Percentiles rank a stretch among this genome's conserved stretches.
phyloP scores from a whole-genome alignment of 2,797 vertebrate genomes.

The Schizothorax lantsangensis region DNA sequence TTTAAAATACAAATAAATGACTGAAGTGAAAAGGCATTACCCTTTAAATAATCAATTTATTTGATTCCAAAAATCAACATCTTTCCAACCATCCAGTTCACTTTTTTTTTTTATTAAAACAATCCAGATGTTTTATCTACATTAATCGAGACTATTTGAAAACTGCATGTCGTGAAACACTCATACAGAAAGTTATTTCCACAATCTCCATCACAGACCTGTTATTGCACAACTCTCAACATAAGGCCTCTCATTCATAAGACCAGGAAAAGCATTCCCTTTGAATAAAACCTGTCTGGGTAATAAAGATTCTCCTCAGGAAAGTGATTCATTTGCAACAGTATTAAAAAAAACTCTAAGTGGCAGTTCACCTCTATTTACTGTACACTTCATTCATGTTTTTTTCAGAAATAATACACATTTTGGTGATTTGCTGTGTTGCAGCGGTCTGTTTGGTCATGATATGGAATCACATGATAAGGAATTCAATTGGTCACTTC shows the following conservation, averaged over 20 bases:
- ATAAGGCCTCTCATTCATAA: constrained; percentile 76
- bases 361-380: constrained; percentile 32
- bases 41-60: constrained; percentile 45
- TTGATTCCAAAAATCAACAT: constrained; percentile 33
- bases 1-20: background rate
- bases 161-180: constrained; percentile 53
- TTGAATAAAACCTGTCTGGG: constrained; percentile 37
- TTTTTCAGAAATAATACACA: constrained; percentile 47
- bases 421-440: constrained; percentile 39
- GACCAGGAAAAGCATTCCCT: constrained; percentile 52
- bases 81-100: constrained; percentile 26
- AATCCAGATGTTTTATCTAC: constrained; percentile 29
- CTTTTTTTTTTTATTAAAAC: constrained; percentile 11
- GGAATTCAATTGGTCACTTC: constrained; percentile 47
- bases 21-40: background rate
- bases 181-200: constrained; percentile 45
- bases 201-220: constrained; percentile 49
- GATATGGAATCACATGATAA: constrained; percentile 33
- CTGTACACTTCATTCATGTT: constrained; percentile 51
- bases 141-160: constrained; percentile 17
- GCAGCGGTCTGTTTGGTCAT: constrained; percentile 52
- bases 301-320: constrained; percentile 58
- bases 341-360: constrained; percentile 18
- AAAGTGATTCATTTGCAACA: constrained; percentile 60
- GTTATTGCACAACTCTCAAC: constrained; percentile 82